Evolutionary conservation across 1,140 invertebrate genomes (phyloP).

Genomic region (Microvelia longipes): DNA sequence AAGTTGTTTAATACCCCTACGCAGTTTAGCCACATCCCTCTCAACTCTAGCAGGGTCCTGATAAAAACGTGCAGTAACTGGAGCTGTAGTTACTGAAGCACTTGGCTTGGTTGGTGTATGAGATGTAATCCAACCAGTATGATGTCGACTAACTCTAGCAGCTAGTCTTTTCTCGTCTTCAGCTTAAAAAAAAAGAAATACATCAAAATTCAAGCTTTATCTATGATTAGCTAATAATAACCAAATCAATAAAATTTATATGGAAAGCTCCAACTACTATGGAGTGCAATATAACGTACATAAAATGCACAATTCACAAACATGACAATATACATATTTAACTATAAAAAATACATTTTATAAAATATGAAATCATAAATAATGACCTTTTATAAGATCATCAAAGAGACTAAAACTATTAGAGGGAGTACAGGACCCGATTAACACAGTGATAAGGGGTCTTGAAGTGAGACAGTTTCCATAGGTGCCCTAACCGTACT

Average conservation of each 20-base stretch:
- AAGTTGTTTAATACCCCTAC: neutral
- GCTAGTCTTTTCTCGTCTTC: neutral
- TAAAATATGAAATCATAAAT: too few species aligned
- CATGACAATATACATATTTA: neutral
- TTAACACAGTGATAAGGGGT: too few species aligned
- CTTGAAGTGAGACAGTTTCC: too few species aligned
- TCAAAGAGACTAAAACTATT: too few species aligned
- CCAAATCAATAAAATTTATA: neutral
- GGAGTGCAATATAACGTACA: neutral
- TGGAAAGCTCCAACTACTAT: neutral
- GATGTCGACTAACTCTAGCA: neutral
- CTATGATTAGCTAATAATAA: neutral
- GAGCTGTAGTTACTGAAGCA: neutral
- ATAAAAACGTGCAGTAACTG: neutral
- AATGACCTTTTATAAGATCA: too few species aligned
- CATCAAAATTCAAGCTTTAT: neutral
- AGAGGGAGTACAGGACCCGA: too few species aligned
- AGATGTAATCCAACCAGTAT: neutral
- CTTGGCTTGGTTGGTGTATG: neutral
- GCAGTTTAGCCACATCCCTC: neutral
- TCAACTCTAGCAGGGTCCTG: neutral
- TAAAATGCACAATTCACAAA: neutral
- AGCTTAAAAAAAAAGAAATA: neutral
- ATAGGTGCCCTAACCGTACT: too few species aligned
- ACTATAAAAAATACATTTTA: neutral